These are phyloP conservation scores for Automeris io DNA, from an alignment of 2,888 invertebrate genomes.

Conservation along the genomic window DNA sequence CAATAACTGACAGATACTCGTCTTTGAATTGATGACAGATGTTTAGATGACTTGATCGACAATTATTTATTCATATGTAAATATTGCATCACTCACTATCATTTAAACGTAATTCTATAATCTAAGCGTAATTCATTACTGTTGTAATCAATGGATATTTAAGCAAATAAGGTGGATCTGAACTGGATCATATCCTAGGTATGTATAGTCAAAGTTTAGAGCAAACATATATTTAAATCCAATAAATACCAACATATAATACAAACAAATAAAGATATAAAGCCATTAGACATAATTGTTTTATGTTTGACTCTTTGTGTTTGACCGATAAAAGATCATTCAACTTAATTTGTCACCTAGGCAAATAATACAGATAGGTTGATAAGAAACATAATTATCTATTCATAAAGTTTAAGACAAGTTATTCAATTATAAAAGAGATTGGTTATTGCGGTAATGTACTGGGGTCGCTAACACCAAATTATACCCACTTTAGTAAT, in stretches of 20 bases:
- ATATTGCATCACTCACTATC: no score
- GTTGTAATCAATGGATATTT: no score
- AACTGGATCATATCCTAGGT: no score
- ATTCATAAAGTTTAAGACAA: neutral
- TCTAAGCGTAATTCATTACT: no score
- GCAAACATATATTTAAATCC: no score
- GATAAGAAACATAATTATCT: neutral
- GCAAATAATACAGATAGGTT: constrained; percentile 11
- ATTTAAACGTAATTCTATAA: no score
- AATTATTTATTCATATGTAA: no score
- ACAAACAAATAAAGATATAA: neutral
- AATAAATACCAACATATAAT: neutral
- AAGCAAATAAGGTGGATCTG: no score
- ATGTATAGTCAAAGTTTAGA: no score
- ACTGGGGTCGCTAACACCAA: neutral
- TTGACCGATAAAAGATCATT: constrained; percentile 21
- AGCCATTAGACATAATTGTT: constrained; percentile 1
- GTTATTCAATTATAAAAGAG: neutral
- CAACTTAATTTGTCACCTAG: constrained; percentile 18
- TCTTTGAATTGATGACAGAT: no score
- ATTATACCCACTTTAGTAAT: neutral
- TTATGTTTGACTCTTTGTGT: constrained; percentile 8
- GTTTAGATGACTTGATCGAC: no score
- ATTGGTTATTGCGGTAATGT: neutral
- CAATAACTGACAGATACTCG: no score